Evolutionary conservation across 2,888 invertebrate species (phyloP).

Genomic region (Hipparchia semele): DNA sequence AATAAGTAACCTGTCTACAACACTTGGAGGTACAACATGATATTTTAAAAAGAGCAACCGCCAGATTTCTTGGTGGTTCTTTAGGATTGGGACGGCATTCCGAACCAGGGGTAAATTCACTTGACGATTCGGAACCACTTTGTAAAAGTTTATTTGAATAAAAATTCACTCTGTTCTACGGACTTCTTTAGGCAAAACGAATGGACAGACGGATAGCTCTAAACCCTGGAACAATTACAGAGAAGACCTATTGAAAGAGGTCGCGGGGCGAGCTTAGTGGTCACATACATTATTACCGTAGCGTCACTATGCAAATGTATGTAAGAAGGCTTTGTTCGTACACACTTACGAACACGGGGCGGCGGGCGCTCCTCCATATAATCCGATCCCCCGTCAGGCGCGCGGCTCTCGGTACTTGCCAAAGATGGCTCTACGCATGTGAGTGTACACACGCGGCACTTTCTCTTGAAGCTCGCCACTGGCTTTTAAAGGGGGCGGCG

Average conservation of each 20-base stretch:
- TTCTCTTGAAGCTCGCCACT: conserved; percentile 85
- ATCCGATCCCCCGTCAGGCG: conserved; percentile 66
- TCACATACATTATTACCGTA: conserved; percentile 82
- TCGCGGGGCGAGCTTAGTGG: conserved; percentile 73
- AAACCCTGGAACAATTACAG: conserved; percentile 26
- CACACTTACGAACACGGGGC: conserved; percentile 80
- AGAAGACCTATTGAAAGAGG: conserved; percentile 75
- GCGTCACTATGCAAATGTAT: conserved; percentile 83
- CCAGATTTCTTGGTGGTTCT: too few species aligned
- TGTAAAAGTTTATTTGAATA: too few species aligned
- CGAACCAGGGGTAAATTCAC: too few species aligned
- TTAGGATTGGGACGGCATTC: too few species aligned
- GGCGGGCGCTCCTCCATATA: conserved; percentile 73
- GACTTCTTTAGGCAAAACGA: too few species aligned
- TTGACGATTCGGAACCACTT: too few species aligned
- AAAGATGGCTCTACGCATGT: conserved; percentile 81
- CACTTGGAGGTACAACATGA: too few species aligned
- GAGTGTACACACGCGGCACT: conserved; percentile 82
- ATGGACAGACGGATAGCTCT: not conserved
- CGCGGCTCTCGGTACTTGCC: conserved; percentile 63
- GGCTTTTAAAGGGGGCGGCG: conserved; percentile 82
- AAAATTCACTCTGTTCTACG: too few species aligned
- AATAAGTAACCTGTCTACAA: too few species aligned
- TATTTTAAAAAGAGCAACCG: too few species aligned
- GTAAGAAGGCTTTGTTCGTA: conserved; percentile 75